Percentiles rank a stretch among this genome's conserved stretches.
Conservation (phyloP, 1,140 invertebrate genomes). For the Drosophila ohnishii region DNA sequence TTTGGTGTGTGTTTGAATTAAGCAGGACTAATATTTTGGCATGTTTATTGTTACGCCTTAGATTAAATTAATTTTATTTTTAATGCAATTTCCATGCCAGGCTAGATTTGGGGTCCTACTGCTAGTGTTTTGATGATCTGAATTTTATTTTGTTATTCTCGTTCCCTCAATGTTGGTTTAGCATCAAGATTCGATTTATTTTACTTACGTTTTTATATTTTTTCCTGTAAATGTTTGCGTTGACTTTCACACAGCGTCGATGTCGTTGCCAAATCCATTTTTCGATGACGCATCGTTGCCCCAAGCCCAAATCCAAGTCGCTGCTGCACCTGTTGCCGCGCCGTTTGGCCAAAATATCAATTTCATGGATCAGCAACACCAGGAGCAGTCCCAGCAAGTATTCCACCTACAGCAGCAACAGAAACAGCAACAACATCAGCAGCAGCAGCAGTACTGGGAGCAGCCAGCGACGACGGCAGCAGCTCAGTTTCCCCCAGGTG, state of each 20-base stretch:
- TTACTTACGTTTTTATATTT: constrained; percentile 21
- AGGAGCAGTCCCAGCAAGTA: constrained; percentile 41
- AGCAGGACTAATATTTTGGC: constrained; percentile 20
- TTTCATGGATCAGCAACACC: constrained; percentile 59
- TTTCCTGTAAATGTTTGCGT: constrained; percentile 54
- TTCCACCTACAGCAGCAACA: constrained; percentile 33
- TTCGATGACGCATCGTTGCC: constrained; percentile 67
- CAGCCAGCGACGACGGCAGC: constrained; percentile 40
- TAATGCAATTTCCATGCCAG: background rate
- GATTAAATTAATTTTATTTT: background rate
- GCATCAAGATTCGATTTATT: background rate
- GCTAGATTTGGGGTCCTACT: constrained; percentile 4
- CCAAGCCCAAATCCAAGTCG: constrained; percentile 37
- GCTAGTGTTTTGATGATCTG: background rate
- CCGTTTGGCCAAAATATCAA: constrained; percentile 36
- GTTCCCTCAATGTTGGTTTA: constrained; percentile 16
- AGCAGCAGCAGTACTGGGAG: constrained; percentile 38
- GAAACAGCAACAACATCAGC: constrained; percentile 29
- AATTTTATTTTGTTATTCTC: background rate
- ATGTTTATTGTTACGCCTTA: constrained; percentile 17
- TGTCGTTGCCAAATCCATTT: constrained; percentile 78
- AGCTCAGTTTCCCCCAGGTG: constrained; percentile 68
- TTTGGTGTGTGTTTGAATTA: constrained; percentile 30
- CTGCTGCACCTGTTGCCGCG: constrained; percentile 40
- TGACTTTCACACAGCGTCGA: constrained; percentile 48